phyloP scores from a whole-genome alignment of 2,113 vertebrate genomes.

The Anhinga anhinga region DNA sequence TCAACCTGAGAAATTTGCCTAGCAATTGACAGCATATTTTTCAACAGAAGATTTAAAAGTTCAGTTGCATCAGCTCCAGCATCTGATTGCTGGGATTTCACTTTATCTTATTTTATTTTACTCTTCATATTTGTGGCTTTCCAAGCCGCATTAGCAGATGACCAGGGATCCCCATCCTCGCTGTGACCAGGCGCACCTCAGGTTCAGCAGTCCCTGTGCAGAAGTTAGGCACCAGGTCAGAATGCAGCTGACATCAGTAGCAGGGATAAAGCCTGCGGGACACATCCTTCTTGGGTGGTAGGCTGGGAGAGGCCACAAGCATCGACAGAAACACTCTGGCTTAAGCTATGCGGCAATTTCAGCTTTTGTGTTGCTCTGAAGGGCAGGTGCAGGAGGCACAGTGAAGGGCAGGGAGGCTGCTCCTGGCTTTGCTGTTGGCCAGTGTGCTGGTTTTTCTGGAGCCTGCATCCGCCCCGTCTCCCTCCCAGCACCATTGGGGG shows the following conservation, averaged over 20 bases:
- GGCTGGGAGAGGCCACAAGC: background rate
- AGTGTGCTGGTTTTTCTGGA: background rate
- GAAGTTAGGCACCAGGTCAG: background rate
- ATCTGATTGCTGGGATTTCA: background rate
- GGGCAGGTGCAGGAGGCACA: background rate
- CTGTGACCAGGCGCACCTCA: background rate
- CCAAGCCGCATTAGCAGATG: background rate
- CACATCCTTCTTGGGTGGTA: background rate
- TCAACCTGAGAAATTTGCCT: conserved; percentile 51
- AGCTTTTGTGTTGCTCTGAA: background rate
- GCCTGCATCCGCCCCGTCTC: background rate
- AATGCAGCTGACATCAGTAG: background rate
- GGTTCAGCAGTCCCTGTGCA: background rate
- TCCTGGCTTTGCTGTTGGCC: background rate
- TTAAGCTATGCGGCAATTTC: background rate
- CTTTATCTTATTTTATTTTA: background rate
- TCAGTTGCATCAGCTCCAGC: background rate
- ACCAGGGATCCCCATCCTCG: background rate
- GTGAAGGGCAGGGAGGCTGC: background rate
- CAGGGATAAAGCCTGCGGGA: background rate
- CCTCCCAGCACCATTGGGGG: rapidly evolving
- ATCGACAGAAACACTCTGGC: background rate
- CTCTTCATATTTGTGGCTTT: background rate
- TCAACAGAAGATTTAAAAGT: conserved; percentile 13
- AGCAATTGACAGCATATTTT: conserved; percentile 8